Evolutionary conservation across 2,797 vertebrate genomes (phyloP), one percentile per base, ranked within the genome.

Genomic region (Silurus aristotelis): DNA sequence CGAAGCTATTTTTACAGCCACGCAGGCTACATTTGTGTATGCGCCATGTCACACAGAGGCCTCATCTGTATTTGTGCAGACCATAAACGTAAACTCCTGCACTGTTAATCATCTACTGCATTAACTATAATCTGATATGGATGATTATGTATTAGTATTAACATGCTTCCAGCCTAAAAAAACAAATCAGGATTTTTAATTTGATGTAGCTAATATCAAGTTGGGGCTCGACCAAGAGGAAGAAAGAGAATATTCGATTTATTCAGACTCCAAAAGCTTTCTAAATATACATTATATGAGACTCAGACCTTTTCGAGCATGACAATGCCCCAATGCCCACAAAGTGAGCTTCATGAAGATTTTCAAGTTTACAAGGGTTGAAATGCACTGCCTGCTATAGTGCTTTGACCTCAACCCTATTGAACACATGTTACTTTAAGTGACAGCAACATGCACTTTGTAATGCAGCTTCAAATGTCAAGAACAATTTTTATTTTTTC

Each of bases 1-100:
- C 43, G 68, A 67, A n/a, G 25, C 60, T 82, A 71, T 84, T 82
- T 87, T 85, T 46, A 86, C 38, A 76, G 48, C n/a, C 61, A 63
- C 43, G 58, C 20, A 66, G 52, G 68, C 25, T 68, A 25, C 38
- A 67, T 71, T 60, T 85, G 72, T 43, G 19, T 25, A 68, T 14
- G 17, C 17, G 10, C 25, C 1, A 17, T 48, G 71, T 64, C 70
- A 55, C 52, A 46, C 46, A 22, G 79, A 46, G 5, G 10, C 31
- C 31, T 78, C 56, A 25, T 38, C 17, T 61, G 27, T n/a, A 14
- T 71, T 19, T 80, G 43, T 72, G 64, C 25, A 52, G 22, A 56
- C 2, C 6, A 8, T 17, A 61, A 84, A 70, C 55, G 2, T n/a
- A 77, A 78, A 38, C 73, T 56, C 12, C 0, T 25, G 43, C 31